Evolutionary conservation across 2,888 invertebrate species (phyloP), one percentile per base, ranked within the genome.

Genomic region (Hetaerina titia): DNA sequence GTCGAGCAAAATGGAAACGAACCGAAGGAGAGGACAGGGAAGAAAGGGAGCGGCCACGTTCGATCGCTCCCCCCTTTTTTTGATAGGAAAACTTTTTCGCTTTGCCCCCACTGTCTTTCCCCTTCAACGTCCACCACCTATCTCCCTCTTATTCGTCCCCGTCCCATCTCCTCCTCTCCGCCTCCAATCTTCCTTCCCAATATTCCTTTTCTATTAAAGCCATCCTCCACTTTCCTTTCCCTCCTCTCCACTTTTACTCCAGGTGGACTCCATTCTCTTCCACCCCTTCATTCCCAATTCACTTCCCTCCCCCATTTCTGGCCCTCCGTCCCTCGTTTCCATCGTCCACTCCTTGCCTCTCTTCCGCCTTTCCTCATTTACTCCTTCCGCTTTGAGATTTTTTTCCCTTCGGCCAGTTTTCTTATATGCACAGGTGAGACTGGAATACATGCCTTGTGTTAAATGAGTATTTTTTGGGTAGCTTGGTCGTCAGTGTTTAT

Each of bases 11-110:
- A n/a, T 7, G 69, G 9, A 69, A 31, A 13, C 15, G 81, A 25
- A 15, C 0, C 9, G 81, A 11, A 31, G 31, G 13, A 31, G 31
- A 31, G 81, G 31, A 31, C 31, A 8, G 1, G 81, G 81, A 9
- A 15, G 15, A 13, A 25, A 81, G 45, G 45, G 31, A 25, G 13
- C 11, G 8, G 31, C 81, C 13, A 31, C 81, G 31, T 81, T 81
- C 31, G 81, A 31, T 81, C 31, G 81, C 0, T 31, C 31, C 81
- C 1, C 31, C 81, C 2, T 31, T 81, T 31, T 81, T 81, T 81
- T 81, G 31, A 81, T 81, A 81, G 81, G 81, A 81, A 81, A 81
- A 81, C 81, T 81, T 81, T 81, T 81, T 81, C 81, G 81, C 22
- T 81, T 19, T 31, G 4, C 81, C n/a, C 69, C 69, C 69, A 19